phyloP scores from a whole-genome alignment of 2,113 vertebrate genomes.

The Cettia cetti region DNA sequence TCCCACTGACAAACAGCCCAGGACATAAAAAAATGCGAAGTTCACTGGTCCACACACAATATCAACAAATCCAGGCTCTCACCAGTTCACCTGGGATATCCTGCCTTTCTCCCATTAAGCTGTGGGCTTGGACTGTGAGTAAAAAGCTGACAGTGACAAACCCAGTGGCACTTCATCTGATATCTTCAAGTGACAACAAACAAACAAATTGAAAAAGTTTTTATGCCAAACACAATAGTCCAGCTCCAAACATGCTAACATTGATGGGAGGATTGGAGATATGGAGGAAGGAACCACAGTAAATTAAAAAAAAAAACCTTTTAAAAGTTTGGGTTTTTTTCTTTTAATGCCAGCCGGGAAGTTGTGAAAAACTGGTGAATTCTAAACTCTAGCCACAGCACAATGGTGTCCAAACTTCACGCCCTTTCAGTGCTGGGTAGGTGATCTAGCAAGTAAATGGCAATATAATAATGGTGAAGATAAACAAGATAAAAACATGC shows the following conservation, averaged over 20 bases:
- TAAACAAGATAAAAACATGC: slow-evolving; percentile 20
- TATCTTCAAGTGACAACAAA: slow-evolving; percentile 76
- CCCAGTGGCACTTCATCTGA: slow-evolving; percentile 55
- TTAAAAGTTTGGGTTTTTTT: neutral
- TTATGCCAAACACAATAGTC: slow-evolving; percentile 70
- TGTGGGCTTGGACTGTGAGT: neutral
- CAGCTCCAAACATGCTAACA: slow-evolving; percentile 51
- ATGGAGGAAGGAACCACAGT: slow-evolving; percentile 61
- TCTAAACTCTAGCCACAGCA: neutral
- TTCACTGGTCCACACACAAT: neutral
- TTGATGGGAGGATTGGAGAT: slow-evolving; percentile 33
- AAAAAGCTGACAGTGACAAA: slow-evolving; percentile 69
- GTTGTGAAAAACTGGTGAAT: neutral
- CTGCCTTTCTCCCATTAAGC: neutral
- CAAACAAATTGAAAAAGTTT: slow-evolving; percentile 64
- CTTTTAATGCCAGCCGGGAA: slow-evolving; percentile 42
- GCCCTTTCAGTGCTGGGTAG: neutral
- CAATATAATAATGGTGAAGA: neutral
- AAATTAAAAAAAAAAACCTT: slow-evolving; percentile 45
- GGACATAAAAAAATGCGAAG: neutral
- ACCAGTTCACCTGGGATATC: neutral
- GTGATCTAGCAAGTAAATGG: neutral
- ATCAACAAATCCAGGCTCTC: neutral
- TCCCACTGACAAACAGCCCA: neutral
- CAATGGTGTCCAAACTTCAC: neutral